Percentiles rank a stretch among this genome's conserved stretches.
phyloP scores from a whole-genome alignment of 2,113 vertebrate species.

The Anarhynchus alexandrinus region DNA sequence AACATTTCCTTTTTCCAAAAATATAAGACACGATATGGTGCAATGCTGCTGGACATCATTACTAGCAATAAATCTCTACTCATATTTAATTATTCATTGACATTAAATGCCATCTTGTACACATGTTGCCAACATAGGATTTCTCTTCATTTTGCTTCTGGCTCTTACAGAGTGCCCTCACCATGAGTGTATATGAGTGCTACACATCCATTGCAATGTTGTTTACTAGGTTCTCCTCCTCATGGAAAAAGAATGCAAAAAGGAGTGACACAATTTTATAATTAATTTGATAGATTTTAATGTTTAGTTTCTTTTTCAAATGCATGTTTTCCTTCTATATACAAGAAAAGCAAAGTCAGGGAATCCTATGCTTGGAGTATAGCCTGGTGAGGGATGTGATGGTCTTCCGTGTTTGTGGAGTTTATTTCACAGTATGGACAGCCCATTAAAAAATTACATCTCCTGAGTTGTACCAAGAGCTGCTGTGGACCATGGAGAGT shows the following conservation, averaged over 20 bases:
- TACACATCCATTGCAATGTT: background rate
- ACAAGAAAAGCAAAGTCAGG: background rate
- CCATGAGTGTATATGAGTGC: rapidly evolving
- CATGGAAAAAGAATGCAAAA: background rate
- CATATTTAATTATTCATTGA: background rate
- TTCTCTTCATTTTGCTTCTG: background rate
- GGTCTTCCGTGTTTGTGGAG: background rate
- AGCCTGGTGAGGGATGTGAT: background rate
- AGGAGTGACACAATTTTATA: background rate
- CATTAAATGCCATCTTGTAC: background rate
- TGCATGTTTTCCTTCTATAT: background rate
- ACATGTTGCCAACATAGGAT: background rate
- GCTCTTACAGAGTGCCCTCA: background rate
- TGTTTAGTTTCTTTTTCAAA: background rate
- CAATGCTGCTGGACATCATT: background rate
- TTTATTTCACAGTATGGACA: background rate
- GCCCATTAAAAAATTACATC: background rate
- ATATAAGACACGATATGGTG: background rate
- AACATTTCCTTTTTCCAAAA: background rate
- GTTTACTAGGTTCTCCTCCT: background rate
- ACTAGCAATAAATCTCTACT: background rate
- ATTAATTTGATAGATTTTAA: background rate
- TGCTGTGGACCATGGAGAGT: background rate
- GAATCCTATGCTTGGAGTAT: background rate
- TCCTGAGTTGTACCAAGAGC: background rate